phyloP scores from a whole-genome alignment of 2,888 invertebrate genomes.

The Calliphora vomitoria region DNA sequence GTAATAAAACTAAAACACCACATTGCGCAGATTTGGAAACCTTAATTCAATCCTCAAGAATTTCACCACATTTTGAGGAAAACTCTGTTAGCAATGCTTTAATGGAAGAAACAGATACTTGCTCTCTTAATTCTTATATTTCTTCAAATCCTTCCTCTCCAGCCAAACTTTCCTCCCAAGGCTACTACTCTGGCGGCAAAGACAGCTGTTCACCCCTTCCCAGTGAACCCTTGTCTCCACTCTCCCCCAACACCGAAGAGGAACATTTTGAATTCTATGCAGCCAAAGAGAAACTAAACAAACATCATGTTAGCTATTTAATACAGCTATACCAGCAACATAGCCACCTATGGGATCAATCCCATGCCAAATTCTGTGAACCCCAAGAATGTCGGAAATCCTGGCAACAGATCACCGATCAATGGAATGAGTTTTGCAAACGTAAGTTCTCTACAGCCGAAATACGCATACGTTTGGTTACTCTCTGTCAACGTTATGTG shows the following conservation, averaged over 20 bases:
- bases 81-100: background rate
- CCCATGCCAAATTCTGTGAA: constrained; percentile 78
- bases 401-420: constrained; percentile 77
- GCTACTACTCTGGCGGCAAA: background rate
- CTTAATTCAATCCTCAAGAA: no score
- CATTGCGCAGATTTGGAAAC: no score
- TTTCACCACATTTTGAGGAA: background rate
- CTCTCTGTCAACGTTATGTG: constrained; percentile 79
- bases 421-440: constrained; percentile 77
- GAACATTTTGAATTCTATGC: constrained; percentile 63
- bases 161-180: background rate
- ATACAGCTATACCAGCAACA: constrained; percentile 78
- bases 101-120: background rate
- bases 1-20: background rate
- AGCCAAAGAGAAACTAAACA: constrained; percentile 75
- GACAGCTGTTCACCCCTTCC: constrained; percentile 37
- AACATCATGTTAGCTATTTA: constrained; percentile 76
- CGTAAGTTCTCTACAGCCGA: constrained; percentile 78
- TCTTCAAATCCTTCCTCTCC: background rate
- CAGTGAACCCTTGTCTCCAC: background rate
- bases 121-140: background rate
- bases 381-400: constrained; percentile 78
- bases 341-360: constrained; percentile 80
- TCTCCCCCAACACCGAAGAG: constrained; percentile 67
- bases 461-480: constrained; percentile 79